Percentiles rank a stretch among this genome's conserved stretches.
Evolutionary conservation across 2,797 vertebrate genomes (phyloP).

Genomic region (Lepus townsendii): DNA sequence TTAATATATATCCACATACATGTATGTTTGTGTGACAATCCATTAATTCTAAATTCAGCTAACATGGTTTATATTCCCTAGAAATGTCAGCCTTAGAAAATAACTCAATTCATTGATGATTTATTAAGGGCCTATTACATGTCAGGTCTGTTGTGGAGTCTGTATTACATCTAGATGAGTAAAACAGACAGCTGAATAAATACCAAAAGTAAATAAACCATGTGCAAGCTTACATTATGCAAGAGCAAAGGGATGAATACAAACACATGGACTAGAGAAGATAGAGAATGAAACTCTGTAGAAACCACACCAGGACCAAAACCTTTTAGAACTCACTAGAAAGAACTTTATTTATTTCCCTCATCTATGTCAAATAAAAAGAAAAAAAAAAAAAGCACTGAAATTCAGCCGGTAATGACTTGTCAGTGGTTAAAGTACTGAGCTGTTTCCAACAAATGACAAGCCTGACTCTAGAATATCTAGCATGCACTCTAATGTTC

Average conservation of each 20-base stretch:
- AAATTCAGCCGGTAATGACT: not conserved
- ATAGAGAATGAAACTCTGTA: not conserved
- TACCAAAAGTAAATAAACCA: constrained; percentile 22
- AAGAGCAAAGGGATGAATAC: not conserved
- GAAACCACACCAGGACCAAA: not conserved
- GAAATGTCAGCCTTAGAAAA: not conserved
- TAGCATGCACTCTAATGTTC: not conserved
- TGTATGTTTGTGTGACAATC: not conserved
- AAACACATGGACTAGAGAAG: not conserved
- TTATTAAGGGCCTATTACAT: constrained; percentile 37
- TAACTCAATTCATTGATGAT: constrained; percentile 47
- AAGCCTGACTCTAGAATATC: not conserved
- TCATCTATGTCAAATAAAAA: not conserved
- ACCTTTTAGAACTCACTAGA: not conserved
- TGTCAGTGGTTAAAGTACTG: not conserved
- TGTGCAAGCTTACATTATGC: not conserved
- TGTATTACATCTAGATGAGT: not conserved
- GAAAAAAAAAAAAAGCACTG: not conserved
- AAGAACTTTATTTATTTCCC: not conserved
- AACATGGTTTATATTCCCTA: not conserved
- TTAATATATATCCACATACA: not conserved
- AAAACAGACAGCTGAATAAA: constrained; percentile 56
- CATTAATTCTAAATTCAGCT: not conserved
- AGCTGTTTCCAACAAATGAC: not conserved
- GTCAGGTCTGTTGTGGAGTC: not conserved